Conservation (phyloP, 1,140 invertebrate genomes). For the Orius laevigatus region DNA sequence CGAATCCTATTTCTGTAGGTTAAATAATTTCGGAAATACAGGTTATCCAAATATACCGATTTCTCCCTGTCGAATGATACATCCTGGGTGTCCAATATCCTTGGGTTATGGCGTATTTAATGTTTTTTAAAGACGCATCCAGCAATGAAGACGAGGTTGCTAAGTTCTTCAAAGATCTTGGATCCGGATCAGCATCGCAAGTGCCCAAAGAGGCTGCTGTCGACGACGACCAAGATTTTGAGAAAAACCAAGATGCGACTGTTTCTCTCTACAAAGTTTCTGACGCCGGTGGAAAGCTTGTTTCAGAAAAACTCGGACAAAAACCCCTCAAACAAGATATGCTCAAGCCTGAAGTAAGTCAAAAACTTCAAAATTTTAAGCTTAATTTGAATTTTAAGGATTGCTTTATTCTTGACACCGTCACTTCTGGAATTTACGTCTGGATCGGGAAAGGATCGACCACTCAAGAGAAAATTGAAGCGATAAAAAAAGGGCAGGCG, state of each 20-base stretch:
- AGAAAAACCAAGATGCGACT: conserved; percentile 28
- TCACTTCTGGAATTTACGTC: conserved; percentile 61
- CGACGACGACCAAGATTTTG: conserved; percentile 46
- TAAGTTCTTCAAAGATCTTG: conserved; percentile 53
- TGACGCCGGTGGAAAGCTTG: conserved; percentile 46
- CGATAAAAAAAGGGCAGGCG: conserved; percentile 58
- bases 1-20: no score
- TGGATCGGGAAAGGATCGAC: conserved; percentile 71
- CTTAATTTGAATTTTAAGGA: conserved; percentile 34
- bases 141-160: conserved; percentile 41
- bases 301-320: conserved; percentile 41
- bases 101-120: no score
- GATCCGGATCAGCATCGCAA: conserved; percentile 45
- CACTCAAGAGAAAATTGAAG: conserved; percentile 55
- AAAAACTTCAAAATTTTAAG: conserved; percentile 2
- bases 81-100: no score
- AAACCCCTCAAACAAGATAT: conserved; percentile 53
- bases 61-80: no score
- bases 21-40: no score
- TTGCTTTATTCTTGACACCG: conserved; percentile 71
- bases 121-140: conserved; percentile 36
- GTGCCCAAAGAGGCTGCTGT: conserved; percentile 47
- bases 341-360: conserved; percentile 50
- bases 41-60: no score
- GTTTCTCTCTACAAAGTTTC: conserved; percentile 49